phyloP scores from a whole-genome alignment of 2,888 invertebrate species.

The Drosophila picticornis region DNA sequence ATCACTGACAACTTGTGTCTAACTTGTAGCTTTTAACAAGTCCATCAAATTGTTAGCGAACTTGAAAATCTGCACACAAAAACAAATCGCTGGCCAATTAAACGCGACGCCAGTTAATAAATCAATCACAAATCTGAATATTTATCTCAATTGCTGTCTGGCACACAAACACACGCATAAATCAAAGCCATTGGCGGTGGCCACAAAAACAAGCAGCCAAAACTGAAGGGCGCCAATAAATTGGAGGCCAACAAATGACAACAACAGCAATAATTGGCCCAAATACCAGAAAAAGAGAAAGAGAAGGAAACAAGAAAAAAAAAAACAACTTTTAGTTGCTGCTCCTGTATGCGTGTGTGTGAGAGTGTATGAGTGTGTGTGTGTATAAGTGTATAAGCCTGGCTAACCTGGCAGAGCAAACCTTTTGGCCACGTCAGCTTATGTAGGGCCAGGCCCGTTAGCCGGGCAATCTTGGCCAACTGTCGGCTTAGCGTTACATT shows the following conservation, averaged over 20 bases:
- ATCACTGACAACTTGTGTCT: constrained; percentile 22
- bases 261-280: constrained; percentile 23
- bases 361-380: constrained; percentile 1
- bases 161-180: constrained; percentile 44
- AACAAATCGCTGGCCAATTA: constrained; percentile 54
- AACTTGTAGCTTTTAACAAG: constrained; percentile 28
- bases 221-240: constrained; percentile 38
- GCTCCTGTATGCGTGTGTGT: constrained; percentile 1
- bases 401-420: constrained; percentile 21
- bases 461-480: constrained; percentile 44
- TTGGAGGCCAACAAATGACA: constrained; percentile 48
- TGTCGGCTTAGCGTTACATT: constrained; percentile 66
- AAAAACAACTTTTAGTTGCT: constrained; percentile 26
- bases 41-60: constrained; percentile 21
- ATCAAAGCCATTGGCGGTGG: constrained; percentile 20
- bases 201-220: neutral
- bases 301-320: constrained; percentile 1
- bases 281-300: constrained; percentile 6
- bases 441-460: constrained; percentile 41
- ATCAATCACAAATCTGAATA: constrained; percentile 70
- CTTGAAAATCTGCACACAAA: constrained; percentile 1
- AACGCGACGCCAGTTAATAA: constrained; percentile 63
- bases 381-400: constrained; percentile 5
- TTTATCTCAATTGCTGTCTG: constrained; percentile 60
- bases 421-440: constrained; percentile 53